Percentiles rank a stretch among this genome's conserved stretches.
Evolutionary conservation across 37 sponge, comb jelly and placozoan species (phyloP).

Genomic region (Trichoplax adhaerens): DNA sequence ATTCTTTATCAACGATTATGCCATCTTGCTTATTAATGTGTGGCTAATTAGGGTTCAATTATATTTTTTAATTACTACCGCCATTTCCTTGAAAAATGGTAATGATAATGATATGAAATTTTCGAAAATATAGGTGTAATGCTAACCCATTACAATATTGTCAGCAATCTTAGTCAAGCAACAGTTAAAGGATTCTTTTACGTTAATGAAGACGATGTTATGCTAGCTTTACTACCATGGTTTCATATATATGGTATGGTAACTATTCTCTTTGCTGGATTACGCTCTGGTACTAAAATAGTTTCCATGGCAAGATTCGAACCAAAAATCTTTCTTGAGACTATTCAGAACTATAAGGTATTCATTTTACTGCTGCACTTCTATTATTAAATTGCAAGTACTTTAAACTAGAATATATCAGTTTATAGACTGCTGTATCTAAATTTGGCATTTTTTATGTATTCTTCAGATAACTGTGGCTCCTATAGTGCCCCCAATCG

Average conservation of each 20-base stretch:
- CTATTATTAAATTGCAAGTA: too few relatives aligned
- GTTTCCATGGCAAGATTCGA: slow-evolving; percentile 59
- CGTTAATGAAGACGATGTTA: background rate
- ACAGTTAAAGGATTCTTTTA: too few relatives aligned
- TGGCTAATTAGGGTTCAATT: too few relatives aligned
- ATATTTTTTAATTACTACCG: too few relatives aligned
- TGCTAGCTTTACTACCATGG: slow-evolving; percentile 33
- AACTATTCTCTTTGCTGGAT: slow-evolving; percentile 16
- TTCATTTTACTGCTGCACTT: background rate
- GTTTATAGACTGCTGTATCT: too few relatives aligned
- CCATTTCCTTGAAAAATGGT: too few relatives aligned
- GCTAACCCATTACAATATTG: slow-evolving; percentile 50
- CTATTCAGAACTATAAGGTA: slow-evolving; percentile 28
- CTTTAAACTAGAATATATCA: too few relatives aligned
- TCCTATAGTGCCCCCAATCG: slow-evolving; percentile 51
- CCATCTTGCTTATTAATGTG: too few relatives aligned
- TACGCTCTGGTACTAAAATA: slow-evolving; percentile 27
- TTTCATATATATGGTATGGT: slow-evolving; percentile 75
- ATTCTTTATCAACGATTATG: too few relatives aligned
- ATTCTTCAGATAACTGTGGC: too few relatives aligned
- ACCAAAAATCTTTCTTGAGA: slow-evolving; percentile 37
- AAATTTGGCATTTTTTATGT: too few relatives aligned
- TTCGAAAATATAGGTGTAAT: slow-evolving; percentile 31
- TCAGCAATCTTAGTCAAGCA: background rate
- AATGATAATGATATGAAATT: too few relatives aligned